phyloP scores from a whole-genome alignment of 2,888 invertebrate genomes.

The Pristionchus japonicus region DNA sequence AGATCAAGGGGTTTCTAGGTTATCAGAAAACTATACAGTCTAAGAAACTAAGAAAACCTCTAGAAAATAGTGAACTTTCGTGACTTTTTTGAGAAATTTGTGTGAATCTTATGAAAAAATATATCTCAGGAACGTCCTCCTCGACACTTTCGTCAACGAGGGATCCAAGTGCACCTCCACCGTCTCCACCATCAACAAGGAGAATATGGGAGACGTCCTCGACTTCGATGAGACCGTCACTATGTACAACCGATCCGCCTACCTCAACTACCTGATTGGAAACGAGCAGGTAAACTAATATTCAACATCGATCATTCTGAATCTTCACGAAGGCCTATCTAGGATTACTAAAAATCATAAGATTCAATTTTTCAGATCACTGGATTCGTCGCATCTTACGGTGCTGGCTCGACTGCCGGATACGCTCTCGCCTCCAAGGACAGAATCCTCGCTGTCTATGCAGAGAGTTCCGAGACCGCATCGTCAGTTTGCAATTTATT shows the following conservation, averaged over 20 bases:
- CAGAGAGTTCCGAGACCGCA: conserved; percentile 61
- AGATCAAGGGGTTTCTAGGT: not conserved
- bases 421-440: conserved; percentile 63
- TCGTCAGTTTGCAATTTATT: conserved; percentile 50
- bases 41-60: too few species aligned
- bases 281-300: conserved; percentile 10
- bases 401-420: conserved; percentile 60
- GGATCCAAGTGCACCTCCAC: conserved; percentile 49
- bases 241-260: conserved; percentile 58
- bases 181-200: conserved; percentile 52
- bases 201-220: conserved; percentile 54
- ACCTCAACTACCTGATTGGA: conserved; percentile 54
- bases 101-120: not conserved
- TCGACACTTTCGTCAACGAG: conserved; percentile 56
- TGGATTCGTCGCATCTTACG: conserved; percentile 59
- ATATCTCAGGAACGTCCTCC: conserved; percentile 10
- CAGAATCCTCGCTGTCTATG: conserved; percentile 70
- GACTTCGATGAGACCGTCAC: conserved; percentile 62
- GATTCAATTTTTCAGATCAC: conserved; percentile 53
- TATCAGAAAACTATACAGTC: not conserved
- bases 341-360: not conserved
- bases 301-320: not conserved
- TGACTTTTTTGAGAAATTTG: not conserved
- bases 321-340: not conserved
- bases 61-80: too few species aligned